Base-by-base conservation (phyloP, 37 sponge, comb jelly and placozoan genomes). In the Halichondria panicea region DNA sequence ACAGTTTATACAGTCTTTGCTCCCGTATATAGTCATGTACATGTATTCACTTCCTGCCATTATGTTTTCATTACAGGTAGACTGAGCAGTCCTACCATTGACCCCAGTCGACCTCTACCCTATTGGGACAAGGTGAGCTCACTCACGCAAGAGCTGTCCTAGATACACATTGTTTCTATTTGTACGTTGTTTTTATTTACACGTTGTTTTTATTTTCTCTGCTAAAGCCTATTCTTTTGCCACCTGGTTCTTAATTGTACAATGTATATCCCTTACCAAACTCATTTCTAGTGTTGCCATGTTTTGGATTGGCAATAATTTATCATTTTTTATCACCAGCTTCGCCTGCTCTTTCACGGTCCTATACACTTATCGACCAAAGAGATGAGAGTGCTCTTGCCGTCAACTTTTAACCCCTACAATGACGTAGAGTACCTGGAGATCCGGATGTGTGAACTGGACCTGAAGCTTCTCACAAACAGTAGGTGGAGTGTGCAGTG, bases 121-220 rank as follows among this genome's bases (percentile, higher is more conserved):
- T 96, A 75, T 55, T 96, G 97, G 97, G 97, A 96, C 67, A 95
- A 91, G 82, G 89, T 88, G 35, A 54, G 57, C 59, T 43, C 21
- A 21, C 24, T n/a, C n/a, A n/a, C n/a, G n/a, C n/a, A n/a, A n/a
- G 44, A 11, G 19, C 50, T 9, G 37, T 45, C 63, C 35, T 44
- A 60, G 13, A 39, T 34, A 75, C 63, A 60, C 64, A 59, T 52
- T 45, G 30, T 22, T n/a, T 8, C 12, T 24, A n/a, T 59, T 8
- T 24, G 60, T 22, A 24, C 25, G 60, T 59, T 19, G 1, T 34
- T 5, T 55, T 24, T 50, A 68, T 32, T 9, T 2, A 11, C n/a
- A 24, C 34, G 45, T 62, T 34, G 33, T 12, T 41, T 6, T 54
- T n/a, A n/a, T n/a, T n/a, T n/a, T n/a, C n/a, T n/a, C n/a, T n/a